A percentile compares a stretch with the other conserved stretches of the same genome.
Evolutionary conservation across 2,797 vertebrate genomes (phyloP).

Genomic region (Rhinogobio ventralis): DNA sequence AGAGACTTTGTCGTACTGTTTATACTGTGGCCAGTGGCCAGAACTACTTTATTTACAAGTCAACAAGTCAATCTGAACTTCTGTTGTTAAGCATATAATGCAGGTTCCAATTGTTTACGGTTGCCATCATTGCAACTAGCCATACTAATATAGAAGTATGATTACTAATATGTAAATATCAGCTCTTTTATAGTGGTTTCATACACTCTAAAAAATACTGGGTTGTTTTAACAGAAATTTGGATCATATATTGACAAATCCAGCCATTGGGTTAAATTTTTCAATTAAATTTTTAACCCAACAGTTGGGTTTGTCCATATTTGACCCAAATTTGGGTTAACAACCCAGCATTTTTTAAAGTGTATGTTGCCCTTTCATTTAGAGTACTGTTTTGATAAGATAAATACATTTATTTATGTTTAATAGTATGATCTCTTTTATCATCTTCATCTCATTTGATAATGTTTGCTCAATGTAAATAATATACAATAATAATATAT

Average conservation of each 20-base stretch:
- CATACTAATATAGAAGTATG: not conserved
- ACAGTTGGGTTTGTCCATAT: too few relatives aligned
- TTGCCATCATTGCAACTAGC: not conserved
- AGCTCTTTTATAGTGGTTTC: not conserved
- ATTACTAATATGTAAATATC: not conserved
- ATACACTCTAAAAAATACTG: not conserved
- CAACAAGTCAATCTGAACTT: not conserved
- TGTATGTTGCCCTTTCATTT: not conserved
- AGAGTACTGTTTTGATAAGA: not conserved
- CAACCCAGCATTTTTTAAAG: too few relatives aligned
- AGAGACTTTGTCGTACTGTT: not conserved
- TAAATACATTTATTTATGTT: slow-evolving; percentile 5
- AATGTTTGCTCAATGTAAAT: too few relatives aligned
- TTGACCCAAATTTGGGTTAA: too few relatives aligned
- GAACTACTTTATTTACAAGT: not conserved
- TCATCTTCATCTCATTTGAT: too few relatives aligned
- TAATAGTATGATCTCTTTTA: not conserved
- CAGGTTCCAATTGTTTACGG: not conserved
- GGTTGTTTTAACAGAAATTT: too few relatives aligned
- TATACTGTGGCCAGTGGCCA: not conserved
- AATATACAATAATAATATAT: too few relatives aligned
- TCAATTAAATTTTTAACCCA: too few relatives aligned
- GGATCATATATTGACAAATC: too few relatives aligned
- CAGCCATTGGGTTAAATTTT: too few relatives aligned
- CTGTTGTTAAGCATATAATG: not conserved